phyloP scores from a whole-genome alignment of 2,113 vertebrate genomes.

The Petaurus breviceps region DNA sequence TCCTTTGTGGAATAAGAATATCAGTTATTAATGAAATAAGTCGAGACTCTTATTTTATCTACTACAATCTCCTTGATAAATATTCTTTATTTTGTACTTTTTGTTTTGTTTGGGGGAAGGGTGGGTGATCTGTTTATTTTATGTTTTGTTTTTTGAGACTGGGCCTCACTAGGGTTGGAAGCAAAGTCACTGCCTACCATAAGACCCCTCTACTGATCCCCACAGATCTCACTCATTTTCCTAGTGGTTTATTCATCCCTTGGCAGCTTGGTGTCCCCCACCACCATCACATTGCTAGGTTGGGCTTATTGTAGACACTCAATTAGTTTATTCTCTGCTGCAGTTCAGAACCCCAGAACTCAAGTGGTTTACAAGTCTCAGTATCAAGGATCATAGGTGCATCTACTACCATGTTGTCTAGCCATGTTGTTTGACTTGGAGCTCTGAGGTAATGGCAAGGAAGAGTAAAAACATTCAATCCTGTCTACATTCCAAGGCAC shows the following conservation, averaged over 20 bases:
- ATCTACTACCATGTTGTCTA: neutral
- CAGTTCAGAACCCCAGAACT: neutral
- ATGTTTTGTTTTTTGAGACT: neutral
- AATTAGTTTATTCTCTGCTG: neutral
- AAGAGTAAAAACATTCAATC: constrained; percentile 63
- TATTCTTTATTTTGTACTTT: neutral
- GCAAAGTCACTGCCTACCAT: neutral
- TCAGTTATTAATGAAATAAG: neutral
- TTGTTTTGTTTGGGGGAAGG: neutral
- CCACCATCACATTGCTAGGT: too few species aligned
- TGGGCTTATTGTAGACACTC: neutral
- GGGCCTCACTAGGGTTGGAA: neutral
- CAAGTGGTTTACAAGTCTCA: neutral
- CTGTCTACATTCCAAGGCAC: constrained; percentile 12
- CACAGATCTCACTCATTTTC: neutral
- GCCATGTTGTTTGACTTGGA: constrained; percentile 4
- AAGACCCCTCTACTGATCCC: neutral
- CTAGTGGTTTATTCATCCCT: neutral
- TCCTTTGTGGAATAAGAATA: neutral
- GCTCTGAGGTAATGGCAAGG: constrained; percentile 25
- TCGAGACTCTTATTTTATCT: neutral
- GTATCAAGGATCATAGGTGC: neutral
- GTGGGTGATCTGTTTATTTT: neutral
- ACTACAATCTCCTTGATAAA: neutral
- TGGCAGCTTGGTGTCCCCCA: neutral